A percentile compares a stretch with the other conserved stretches of the same genome.
Conservation (phyloP, 2,888 invertebrate genomes). For the Melikaiella ostensackeni region DNA sequence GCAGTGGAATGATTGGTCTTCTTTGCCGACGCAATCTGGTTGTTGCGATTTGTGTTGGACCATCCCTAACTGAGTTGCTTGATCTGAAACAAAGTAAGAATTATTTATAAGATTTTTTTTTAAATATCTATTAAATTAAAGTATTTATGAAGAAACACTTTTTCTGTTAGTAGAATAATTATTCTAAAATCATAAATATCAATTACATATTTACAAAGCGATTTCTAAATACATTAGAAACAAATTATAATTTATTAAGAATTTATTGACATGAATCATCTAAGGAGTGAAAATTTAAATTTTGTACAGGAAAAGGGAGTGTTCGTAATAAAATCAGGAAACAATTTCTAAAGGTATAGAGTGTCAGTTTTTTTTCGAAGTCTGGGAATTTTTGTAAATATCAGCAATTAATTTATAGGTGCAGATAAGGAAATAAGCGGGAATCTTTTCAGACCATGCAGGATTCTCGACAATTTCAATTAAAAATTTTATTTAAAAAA, state of each 20-base stretch:
- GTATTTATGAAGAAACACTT: neutral
- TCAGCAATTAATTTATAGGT: no score
- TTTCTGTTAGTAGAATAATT: neutral
- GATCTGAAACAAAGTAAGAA: conserved; percentile 57
- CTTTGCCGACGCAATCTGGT: conserved; percentile 52
- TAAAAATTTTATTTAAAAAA: no score
- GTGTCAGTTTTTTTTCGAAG: no score
- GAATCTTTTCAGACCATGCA: no score
- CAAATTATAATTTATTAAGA: neutral
- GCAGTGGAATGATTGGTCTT: conserved; percentile 49
- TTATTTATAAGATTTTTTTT: neutral
- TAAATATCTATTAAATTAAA: neutral
- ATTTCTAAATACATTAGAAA: neutral
- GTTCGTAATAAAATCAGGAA: no score
- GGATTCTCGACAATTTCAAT: no score
- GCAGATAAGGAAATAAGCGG: no score
- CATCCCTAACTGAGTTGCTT: neutral
- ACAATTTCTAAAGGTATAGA: no score
- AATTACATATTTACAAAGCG: neutral
- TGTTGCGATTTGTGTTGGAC: conserved; percentile 57
- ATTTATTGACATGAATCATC: no score
- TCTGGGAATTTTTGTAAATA: no score
- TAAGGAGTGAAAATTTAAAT: no score
- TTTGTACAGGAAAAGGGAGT: no score
- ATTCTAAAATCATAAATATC: neutral